A percentile compares a stretch with the other conserved stretches of the same genome.
Evolutionary conservation across 2,888 invertebrate genomes (phyloP).

Genomic region (Drosophila trichaetosa): DNA sequence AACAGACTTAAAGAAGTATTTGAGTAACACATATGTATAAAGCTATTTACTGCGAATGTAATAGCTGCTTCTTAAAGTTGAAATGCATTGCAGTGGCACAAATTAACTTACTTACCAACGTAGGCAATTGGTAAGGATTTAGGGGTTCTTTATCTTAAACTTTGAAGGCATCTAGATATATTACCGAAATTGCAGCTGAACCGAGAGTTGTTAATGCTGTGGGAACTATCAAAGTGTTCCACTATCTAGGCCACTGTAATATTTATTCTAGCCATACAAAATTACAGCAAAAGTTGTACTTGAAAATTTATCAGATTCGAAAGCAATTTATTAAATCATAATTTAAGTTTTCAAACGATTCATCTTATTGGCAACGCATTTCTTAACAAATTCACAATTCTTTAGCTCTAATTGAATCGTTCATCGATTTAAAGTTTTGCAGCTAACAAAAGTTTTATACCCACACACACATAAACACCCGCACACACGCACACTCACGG

Average conservation of each 20-base stretch:
- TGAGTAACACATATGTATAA: conserved; percentile 9
- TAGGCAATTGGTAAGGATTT: neutral
- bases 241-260: neutral
- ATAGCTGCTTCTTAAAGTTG: neutral
- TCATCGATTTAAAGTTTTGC: conserved; percentile 38
- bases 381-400: conserved; percentile 4
- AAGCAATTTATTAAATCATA: conserved; percentile 9
- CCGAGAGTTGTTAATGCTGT: neutral
- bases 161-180: neutral
- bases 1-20: conserved; percentile 23
- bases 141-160: neutral
- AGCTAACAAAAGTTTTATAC: conserved; percentile 34
- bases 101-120: neutral
- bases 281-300: neutral
- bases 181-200: neutral
- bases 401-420: conserved; percentile 37
- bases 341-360: conserved; percentile 5
- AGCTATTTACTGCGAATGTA: conserved; percentile 7
- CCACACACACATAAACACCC: neutral
- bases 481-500: conserved; percentile 1
- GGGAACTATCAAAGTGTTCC: neutral
- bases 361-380: neutral
- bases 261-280: neutral
- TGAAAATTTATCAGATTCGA: neutral
- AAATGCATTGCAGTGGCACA: neutral